Evolutionary conservation across 92 coral and sea anemone genomes (phyloP), one percentile per base, ranked within the genome.

Genomic region (Epizoanthus scotinus): DNA sequence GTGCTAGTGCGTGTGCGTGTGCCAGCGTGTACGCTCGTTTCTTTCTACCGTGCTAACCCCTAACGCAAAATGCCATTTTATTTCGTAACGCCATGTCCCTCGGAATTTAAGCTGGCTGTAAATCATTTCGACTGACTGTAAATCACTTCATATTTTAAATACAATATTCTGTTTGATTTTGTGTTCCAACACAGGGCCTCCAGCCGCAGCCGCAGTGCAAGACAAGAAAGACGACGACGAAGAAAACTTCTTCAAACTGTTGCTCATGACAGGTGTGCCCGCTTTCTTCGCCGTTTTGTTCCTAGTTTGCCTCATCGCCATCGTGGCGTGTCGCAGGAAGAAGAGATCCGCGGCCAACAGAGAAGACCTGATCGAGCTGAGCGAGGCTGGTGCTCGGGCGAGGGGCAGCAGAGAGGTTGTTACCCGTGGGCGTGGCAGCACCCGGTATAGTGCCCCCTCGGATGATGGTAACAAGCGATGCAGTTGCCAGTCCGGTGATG

Each of bases 361-460:
- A 36, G 81, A 58, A 28, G 28, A 38, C 3, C 34, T 55, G 31
- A 75, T 75, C 55, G 81, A 75, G 20, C 59, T 75, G 68, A 34
- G 38, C 0, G 81, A 75, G 6, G 1, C 12, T 10, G 50, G 50
- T 0, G 8, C 1, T 44, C 50, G 50, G 50, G 8, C 8, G 13
- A 59, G 69, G 20, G 69, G 59, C 12, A 50, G 42, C 36, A 75
- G 81, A 24, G 42, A 44, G 6, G 81, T 66, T 13, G 81, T 75
- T 1, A 75, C 81, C 24, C 81, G 81, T 4, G 81, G 81, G 20
- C 81, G 81, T 56, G 81, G 81, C 52, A 75, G 81, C 67, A 75
- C 81, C 36, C 67, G 81, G 17, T 75, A 75, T 54, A 75, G 81
- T 56, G 81, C 81, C 17, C 81, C 81, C 0, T 21, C 67, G 2